phyloP scores from a whole-genome alignment of 1,140 invertebrate species.

The Euborellia annulipes region DNA sequence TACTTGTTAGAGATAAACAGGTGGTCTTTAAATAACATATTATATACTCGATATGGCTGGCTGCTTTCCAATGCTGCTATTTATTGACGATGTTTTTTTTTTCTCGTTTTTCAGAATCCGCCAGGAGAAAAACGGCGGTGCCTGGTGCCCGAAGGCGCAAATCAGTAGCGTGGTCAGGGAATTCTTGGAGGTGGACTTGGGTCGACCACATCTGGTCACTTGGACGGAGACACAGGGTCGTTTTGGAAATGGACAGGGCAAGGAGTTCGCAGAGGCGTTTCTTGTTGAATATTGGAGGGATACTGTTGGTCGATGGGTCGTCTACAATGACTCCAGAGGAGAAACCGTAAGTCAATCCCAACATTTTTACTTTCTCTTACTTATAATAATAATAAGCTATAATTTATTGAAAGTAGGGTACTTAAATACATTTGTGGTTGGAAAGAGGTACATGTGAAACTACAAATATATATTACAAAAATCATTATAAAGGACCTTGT shows the following conservation, averaged over 20 bases:
- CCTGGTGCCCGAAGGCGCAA: conserved; percentile 81
- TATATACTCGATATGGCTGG: too few species aligned
- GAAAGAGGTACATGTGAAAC: too few species aligned
- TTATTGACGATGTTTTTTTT: too few species aligned
- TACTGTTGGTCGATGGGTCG: conserved; percentile 50
- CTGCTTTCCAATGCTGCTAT: too few species aligned
- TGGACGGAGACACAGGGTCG: conserved; percentile 82
- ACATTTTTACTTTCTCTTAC: too few species aligned
- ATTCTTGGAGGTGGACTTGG: conserved; percentile 74
- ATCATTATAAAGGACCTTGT: too few species aligned
- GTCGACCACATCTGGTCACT: conserved; percentile 59
- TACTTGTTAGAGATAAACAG: too few species aligned
- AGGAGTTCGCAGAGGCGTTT: conserved; percentile 74
- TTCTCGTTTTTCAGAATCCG: conserved; percentile 64
- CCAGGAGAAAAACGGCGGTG: conserved; percentile 74
- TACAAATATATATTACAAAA: too few species aligned
- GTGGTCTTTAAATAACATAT: too few species aligned
- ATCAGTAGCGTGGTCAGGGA: conserved; percentile 58
- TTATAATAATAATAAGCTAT: too few species aligned
- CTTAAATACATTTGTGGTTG: too few species aligned
- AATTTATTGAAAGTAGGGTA: too few species aligned
- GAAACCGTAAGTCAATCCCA: conserved; percentile 42
- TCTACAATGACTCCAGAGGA: conserved; percentile 59
- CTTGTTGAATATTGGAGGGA: conserved; percentile 71
- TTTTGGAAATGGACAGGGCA: conserved; percentile 84